A percentile compares a stretch with the other conserved stretches of the same genome.
Evolutionary conservation across 2,888 invertebrate genomes (phyloP).

Genomic region (Dasypogon diadema): DNA sequence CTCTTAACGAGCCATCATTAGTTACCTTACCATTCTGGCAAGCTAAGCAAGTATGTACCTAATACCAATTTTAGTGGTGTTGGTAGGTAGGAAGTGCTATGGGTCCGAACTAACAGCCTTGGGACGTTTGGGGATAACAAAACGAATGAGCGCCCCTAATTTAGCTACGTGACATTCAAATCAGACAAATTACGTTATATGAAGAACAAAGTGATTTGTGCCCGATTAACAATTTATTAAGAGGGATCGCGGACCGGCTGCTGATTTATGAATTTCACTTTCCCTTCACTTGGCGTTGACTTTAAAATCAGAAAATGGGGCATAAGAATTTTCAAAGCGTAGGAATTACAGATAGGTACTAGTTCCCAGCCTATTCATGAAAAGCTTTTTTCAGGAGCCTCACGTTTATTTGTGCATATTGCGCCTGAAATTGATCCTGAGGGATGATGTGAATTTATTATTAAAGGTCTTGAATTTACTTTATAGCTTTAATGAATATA

Average conservation of each 20-base stretch:
- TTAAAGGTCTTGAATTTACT: slow-evolving; percentile 23
- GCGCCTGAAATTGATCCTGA: slow-evolving; percentile 31
- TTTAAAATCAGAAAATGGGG: slow-evolving; percentile 1
- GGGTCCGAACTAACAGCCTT: neutral
- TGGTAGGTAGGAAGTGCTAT: neutral
- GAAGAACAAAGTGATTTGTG: slow-evolving; percentile 47
- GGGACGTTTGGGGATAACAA: neutral
- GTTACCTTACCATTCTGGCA: neutral
- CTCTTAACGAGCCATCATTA: slow-evolving; percentile 45
- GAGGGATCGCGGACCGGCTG: neutral
- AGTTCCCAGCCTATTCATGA: neutral
- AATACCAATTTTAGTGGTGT: slow-evolving; percentile 29
- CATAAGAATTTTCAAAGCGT: neutral
- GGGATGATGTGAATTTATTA: slow-evolving; percentile 26
- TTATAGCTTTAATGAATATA: slow-evolving; percentile 20
- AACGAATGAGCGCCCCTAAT: slow-evolving; percentile 21
- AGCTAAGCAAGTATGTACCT: slow-evolving; percentile 7
- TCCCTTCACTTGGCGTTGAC: neutral
- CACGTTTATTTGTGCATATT: neutral
- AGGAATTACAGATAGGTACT: neutral
- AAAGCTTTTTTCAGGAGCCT: too few species aligned
- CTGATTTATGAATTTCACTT: slow-evolving; percentile 46
- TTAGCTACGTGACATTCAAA: slow-evolving; percentile 44
- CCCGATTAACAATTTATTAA: slow-evolving; percentile 48
- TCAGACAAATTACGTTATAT: slow-evolving; percentile 45